These are phyloP conservation scores for Tipula confusa DNA, from an alignment of 2,888 invertebrate species.

Conservation along the genomic window DNA sequence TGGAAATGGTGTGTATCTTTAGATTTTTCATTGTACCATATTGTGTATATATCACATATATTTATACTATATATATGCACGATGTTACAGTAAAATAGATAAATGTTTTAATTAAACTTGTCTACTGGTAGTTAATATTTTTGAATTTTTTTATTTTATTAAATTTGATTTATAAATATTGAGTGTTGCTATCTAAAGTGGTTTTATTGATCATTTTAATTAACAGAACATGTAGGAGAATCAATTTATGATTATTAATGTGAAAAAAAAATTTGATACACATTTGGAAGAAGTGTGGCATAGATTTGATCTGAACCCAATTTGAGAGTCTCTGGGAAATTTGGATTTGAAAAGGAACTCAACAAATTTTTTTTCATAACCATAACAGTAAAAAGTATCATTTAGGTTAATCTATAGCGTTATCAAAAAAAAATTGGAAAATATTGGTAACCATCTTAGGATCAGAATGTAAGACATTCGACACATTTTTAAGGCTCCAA, in stretches of 20 bases:
- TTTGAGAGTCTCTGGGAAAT: too few species aligned
- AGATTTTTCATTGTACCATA: background rate
- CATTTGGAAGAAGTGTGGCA: background rate
- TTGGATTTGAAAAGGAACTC: too few species aligned
- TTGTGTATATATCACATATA: background rate
- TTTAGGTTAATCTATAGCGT: too few species aligned
- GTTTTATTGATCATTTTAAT: constrained; percentile 25
- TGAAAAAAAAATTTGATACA: background rate
- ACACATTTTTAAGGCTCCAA: too few species aligned
- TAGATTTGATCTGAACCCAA: background rate
- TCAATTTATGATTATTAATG: constrained; percentile 1
- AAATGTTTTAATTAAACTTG: constrained; percentile 25
- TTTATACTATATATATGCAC: background rate
- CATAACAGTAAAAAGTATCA: too few species aligned
- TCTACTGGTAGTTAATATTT: background rate
- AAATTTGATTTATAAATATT: constrained; percentile 14
- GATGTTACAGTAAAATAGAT: background rate
- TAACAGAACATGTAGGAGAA: background rate
- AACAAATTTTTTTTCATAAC: too few species aligned
- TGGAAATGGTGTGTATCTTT: background rate
- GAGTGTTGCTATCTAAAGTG: constrained; percentile 3
- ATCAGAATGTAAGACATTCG: too few species aligned
- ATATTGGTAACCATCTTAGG: too few species aligned
- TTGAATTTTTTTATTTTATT: background rate
- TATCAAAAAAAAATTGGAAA: too few species aligned